These are phyloP conservation scores for Tragulus kanchil DNA, from an alignment of 2,113 vertebrate species.

Conservation along the genomic window DNA sequence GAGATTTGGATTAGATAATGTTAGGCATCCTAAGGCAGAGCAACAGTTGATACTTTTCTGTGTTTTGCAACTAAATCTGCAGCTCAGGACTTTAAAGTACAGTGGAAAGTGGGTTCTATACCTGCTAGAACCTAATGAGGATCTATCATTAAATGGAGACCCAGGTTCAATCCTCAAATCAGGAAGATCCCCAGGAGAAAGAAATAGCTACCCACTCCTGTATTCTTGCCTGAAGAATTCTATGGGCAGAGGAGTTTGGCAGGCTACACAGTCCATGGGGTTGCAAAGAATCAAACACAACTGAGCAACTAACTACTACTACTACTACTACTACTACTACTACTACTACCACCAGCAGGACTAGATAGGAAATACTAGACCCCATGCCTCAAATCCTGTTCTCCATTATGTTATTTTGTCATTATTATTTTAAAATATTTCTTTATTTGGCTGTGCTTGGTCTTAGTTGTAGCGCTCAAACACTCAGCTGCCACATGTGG, in stretches of 20 bases:
- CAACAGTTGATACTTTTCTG: background rate
- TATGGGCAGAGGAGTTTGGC: background rate
- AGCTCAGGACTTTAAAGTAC: background rate
- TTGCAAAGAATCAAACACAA: background rate
- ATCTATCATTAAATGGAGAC: background rate
- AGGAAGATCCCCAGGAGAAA: background rate
- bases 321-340: too few species aligned
- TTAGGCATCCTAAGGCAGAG: background rate
- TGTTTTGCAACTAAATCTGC: constrained; percentile 14
- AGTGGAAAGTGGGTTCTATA: background rate
- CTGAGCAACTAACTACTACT: background rate
- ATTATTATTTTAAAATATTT: background rate
- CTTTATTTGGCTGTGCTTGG: background rate
- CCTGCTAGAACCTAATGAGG: background rate
- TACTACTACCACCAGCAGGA: background rate
- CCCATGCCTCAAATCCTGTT: background rate
- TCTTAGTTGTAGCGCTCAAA: background rate
- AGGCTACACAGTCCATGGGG: background rate
- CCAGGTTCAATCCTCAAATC: background rate
- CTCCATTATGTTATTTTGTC: background rate
- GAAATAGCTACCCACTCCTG: background rate
- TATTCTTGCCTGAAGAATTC: background rate
- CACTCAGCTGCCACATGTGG: background rate
- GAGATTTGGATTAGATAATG: background rate
- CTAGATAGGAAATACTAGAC: background rate